phyloP scores from a whole-genome alignment of 2,797 vertebrate genomes.

The Enteromius anoplus region DNA sequence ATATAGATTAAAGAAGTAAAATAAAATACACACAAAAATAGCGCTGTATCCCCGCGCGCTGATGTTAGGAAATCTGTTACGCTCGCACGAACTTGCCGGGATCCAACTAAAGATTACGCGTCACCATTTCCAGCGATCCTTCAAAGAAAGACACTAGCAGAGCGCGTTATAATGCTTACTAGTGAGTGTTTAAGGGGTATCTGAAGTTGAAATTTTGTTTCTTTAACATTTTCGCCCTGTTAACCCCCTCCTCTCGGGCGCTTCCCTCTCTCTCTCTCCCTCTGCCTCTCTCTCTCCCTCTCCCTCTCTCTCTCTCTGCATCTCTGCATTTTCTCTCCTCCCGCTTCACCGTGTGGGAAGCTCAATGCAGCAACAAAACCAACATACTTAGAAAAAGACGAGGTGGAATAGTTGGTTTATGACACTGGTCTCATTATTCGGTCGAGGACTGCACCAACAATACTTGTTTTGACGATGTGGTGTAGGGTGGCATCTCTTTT shows the following conservation, averaged over 20 bases:
- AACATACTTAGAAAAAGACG: conserved; percentile 56
- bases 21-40: not conserved
- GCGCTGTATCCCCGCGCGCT: not conserved
- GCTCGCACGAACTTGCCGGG: conserved; percentile 20
- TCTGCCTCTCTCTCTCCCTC: conserved; percentile 13
- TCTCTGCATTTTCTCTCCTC: conserved; percentile 59
- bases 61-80: not conserved
- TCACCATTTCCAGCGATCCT: not conserved
- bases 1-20: not conserved
- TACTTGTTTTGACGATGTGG: conserved; percentile 48
- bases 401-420: conserved; percentile 62
- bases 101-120: conserved; percentile 36
- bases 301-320: conserved; percentile 36
- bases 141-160: not conserved
- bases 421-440: conserved; percentile 46
- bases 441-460: conserved; percentile 50
- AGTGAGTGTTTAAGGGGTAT: conserved; percentile 14
- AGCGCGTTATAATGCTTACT: not conserved
- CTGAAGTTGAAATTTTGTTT: conserved; percentile 43
- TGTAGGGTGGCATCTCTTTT: conserved; percentile 41
- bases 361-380: conserved; percentile 63
- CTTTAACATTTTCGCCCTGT: conserved; percentile 47
- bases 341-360: conserved; percentile 55
- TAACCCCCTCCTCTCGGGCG: conserved; percentile 49
- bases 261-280: conserved; percentile 2